phyloP scores from a whole-genome alignment of 2,113 vertebrate species.

The Rhineura floridana region DNA sequence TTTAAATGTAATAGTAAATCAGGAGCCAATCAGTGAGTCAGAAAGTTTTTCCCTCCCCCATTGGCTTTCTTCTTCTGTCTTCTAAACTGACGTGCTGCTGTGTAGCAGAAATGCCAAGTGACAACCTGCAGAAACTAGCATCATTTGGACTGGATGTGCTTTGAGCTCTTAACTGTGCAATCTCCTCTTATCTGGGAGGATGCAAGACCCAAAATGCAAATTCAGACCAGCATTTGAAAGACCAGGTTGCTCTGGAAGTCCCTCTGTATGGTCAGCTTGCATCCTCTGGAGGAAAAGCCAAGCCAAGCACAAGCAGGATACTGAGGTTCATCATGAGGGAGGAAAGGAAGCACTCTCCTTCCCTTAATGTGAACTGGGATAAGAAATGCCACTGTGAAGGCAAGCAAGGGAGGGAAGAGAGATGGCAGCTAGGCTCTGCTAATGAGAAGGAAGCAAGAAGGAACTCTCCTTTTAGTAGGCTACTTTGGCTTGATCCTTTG shows the following conservation, averaged over 20 bases:
- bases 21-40: conserved; percentile 24
- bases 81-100: background rate
- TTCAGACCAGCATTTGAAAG: background rate
- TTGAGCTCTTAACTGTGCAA: background rate
- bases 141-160: background rate
- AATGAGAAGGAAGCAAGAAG: background rate
- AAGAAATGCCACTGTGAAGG: background rate
- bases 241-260: background rate
- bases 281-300: background rate
- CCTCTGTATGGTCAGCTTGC: background rate
- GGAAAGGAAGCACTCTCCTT: background rate
- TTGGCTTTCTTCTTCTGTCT: conserved; percentile 9
- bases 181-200: background rate
- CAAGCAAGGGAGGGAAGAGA: background rate
- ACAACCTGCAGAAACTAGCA: background rate
- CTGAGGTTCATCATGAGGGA: background rate
- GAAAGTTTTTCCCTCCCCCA: background rate
- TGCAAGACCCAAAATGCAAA: background rate
- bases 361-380: background rate
- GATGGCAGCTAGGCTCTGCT: background rate
- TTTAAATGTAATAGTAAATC: conserved; percentile 12
- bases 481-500: background rate
- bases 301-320: background rate
- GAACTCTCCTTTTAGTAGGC: background rate
- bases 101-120: background rate